Evolutionary conservation across 23 tunicate species (phyloP), one percentile per base, ranked within the genome.

Genomic region (Diplosoma virens): DNA sequence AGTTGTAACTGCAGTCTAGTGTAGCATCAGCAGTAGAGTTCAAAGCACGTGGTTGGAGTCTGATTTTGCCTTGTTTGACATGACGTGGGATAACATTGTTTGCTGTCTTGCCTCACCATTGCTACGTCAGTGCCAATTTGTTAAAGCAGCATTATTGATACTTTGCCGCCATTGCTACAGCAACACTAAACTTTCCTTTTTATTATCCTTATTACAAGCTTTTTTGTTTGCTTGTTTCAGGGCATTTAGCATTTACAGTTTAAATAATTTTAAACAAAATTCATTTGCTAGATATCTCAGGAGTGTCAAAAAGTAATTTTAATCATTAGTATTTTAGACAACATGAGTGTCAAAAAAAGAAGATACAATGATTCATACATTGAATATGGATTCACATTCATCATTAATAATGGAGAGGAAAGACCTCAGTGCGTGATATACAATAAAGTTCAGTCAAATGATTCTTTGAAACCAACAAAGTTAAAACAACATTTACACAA

Each of bases 371-470:
- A 63, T 63, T 63, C 70, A 63, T 63, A 63, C 37, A 63, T 63
- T 63, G 70, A 29, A 63, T 29, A 63, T 63, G 70, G 70, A 63
- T 63, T 63, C 37, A 63, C 70, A 63, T 29, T 14, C 35, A 63
- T 63, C 70, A 63, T 29, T 63, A 63, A 63, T 29, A 63, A 63
- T 63, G 70, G 70, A 63, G 35, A 63, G 20, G 70, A 63, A 5
- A 63, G 70, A 63, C 70, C 70, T 63, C 70, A 25, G 36, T 16
- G 63, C 63, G 63, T 55, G 63, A 55, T 55, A 55, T 55, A 25
- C 63, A 55, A 55, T 55, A 55, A 16, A 55, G 63, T 55, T 55
- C 63, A 4, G 63, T 55, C 63, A 20, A 55, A 20, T 55, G 63
- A 55, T 55, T 55, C 63, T 55, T 55, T n/a, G n/a, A n/a, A n/a